Conservation (phyloP, 2,888 invertebrate genomes). For the Idaea aversata region DNA sequence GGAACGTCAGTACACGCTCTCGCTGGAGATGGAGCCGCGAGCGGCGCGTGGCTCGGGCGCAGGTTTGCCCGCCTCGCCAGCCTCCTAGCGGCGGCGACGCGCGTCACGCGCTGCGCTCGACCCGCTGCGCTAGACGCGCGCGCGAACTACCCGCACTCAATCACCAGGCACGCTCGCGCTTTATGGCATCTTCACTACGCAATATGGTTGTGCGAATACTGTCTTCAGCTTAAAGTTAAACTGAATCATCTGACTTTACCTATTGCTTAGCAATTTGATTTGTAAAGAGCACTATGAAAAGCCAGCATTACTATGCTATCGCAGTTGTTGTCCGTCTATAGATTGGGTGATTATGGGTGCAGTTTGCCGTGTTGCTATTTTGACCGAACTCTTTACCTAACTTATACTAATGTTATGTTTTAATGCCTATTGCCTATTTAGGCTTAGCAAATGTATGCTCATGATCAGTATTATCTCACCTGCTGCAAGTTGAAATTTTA, state of each 20-base stretch:
- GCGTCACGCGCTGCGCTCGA: slow-evolving; percentile 72
- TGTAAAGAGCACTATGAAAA: too few species aligned
- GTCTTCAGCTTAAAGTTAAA: not conserved
- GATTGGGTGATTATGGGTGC: not conserved
- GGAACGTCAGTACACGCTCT: slow-evolving; percentile 91
- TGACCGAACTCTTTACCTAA: not conserved
- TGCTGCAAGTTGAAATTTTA: not conserved
- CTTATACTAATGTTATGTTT: not conserved
- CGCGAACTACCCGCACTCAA: not conserved
- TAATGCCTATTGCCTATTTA: not conserved
- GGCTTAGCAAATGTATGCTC: not conserved
- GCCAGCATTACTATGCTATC: too few species aligned
- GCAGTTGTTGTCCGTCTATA: not conserved
- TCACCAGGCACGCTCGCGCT: not conserved
- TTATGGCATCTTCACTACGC: not conserved
- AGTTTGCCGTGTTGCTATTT: not conserved
- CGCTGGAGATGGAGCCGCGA: slow-evolving; percentile 92
- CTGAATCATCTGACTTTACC: not conserved
- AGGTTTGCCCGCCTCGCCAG: slow-evolving; percentile 54
- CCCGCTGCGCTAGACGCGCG: slow-evolving; percentile 49
- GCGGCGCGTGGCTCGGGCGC: slow-evolving; percentile 67
- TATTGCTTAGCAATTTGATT: not conserved
- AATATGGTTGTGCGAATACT: not conserved
- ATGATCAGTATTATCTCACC: not conserved
- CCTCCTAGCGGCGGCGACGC: slow-evolving; percentile 73